phyloP scores from a whole-genome alignment of 2,113 vertebrate species.

The Corvus moneduloides region DNA sequence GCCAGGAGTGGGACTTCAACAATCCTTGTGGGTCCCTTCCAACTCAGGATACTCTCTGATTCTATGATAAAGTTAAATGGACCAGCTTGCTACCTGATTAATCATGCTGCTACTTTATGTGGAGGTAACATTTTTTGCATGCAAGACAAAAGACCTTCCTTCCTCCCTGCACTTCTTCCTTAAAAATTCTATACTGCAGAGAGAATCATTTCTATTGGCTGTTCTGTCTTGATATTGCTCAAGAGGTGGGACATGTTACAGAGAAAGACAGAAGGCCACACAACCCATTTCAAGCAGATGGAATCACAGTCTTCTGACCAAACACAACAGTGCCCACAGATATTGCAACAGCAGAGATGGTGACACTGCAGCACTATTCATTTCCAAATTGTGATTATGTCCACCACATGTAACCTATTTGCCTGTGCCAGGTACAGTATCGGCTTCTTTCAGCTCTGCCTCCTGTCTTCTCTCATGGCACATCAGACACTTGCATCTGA shows the following conservation, averaged over 20 bases:
- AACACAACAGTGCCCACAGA: not conserved
- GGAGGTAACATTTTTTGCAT: not conserved
- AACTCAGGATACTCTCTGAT: not conserved
- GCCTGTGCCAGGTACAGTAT: not conserved
- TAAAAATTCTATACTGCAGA: not conserved
- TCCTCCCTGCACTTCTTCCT: not conserved
- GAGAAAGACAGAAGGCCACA: not conserved
- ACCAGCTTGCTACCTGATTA: not conserved
- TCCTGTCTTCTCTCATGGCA: not conserved
- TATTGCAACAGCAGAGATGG: not conserved
- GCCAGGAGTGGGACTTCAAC: not conserved
- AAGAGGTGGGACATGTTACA: not conserved
- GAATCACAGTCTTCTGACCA: not conserved
- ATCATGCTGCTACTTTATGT: not conserved
- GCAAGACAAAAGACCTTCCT: not conserved
- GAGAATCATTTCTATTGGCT: not conserved
- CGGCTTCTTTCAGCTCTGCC: not conserved
- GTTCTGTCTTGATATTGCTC: not conserved
- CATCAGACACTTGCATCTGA: not conserved
- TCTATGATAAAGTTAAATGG: not conserved
- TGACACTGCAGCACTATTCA: not conserved
- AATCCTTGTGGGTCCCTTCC: not conserved
- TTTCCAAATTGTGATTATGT: not conserved
- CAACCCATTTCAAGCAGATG: not conserved
- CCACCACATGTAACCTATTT: not conserved